Evolutionary conservation across 2,888 invertebrate species (phyloP).

Genomic region (Julus scanicus): DNA sequence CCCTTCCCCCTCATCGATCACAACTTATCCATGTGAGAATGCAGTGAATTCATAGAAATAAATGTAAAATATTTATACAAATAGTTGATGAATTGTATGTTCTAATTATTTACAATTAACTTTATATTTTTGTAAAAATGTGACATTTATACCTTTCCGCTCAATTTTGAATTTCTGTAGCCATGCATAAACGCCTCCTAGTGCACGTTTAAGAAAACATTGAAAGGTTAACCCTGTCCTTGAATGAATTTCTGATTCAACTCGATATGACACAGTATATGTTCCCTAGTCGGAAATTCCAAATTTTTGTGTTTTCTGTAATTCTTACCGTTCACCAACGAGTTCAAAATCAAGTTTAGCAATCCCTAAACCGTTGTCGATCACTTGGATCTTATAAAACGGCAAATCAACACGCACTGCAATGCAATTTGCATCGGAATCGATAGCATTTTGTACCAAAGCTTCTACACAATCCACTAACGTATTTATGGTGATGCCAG

Average conservation of each 20-base stretch:
- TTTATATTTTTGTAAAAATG: too few relatives aligned
- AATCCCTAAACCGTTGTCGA: conserved; percentile 82
- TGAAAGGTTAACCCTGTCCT: not conserved
- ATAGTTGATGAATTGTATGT: too few relatives aligned
- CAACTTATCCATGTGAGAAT: too few relatives aligned
- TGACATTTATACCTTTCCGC: too few relatives aligned
- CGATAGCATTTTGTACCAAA: conserved; percentile 76
- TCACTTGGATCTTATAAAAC: conserved; percentile 75
- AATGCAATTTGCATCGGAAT: conserved; percentile 77
- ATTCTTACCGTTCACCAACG: conserved; percentile 71
- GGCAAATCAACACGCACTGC: conserved; percentile 75
- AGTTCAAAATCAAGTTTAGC: conserved; percentile 69
- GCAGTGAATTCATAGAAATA: too few relatives aligned
- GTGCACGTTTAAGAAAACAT: not conserved
- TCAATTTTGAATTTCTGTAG: too few relatives aligned
- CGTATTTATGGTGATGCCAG: conserved; percentile 71
- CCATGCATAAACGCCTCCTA: not conserved
- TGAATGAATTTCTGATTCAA: not conserved
- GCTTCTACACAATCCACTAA: conserved; percentile 74
- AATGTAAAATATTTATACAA: too few relatives aligned
- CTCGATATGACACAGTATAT: too few relatives aligned
- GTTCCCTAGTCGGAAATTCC: too few relatives aligned
- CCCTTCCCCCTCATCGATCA: too few relatives aligned
- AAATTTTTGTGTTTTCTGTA: not conserved
- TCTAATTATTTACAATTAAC: too few relatives aligned